Evolutionary conservation across 2,113 vertebrate genomes (phyloP), one percentile per base, ranked within the genome.

Genomic region (Carollia perspicillata): DNA sequence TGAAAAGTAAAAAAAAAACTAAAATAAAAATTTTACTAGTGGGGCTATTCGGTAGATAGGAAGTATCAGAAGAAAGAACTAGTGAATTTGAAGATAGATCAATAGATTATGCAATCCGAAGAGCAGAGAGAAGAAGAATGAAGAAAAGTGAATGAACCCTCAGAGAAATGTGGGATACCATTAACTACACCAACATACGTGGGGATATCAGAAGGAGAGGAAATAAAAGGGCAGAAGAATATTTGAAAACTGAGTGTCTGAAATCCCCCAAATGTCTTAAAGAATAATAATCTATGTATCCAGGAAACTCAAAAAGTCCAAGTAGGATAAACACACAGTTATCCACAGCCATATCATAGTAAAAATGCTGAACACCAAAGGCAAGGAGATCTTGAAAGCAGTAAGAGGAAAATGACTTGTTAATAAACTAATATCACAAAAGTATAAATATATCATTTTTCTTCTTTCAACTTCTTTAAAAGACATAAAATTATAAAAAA

Each of bases 1-100:
- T 83, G 80, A 77, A 87, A 93, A 87, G 9, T 60, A 55, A 1
- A 97, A 60, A 97, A 97, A 60, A 83, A 83, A 51, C 8, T 49
- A 16, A 94, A 84, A 86, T 26, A 78, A 93, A 95, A 66, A 42
- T 42, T 53, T 79, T 37, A 74, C 65, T 85, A 74, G 49, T 42
- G 20, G 47, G 8, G 8, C 30, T 92, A 90, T 58, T 58, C 55
- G 26, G 8, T 26, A 26, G 55, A 58, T 58, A 3, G 23, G 23
- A 58, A 58, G 22, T 26, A 58, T 26, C 23, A 58, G 55, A 58
- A 58, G 55, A 58, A 26, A 26, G 55, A 58, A 58, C 55, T 58
- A 58, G 22, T 3, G 8, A 26, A 26, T 58, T 26, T 58, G 55
- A 58, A 58, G 60, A n/a, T 30, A 42, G 33, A 23, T 23, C 60